Conservation (phyloP, 2,113 vertebrate species). For the Sinocyclocheilus anshuiensis region DNA sequence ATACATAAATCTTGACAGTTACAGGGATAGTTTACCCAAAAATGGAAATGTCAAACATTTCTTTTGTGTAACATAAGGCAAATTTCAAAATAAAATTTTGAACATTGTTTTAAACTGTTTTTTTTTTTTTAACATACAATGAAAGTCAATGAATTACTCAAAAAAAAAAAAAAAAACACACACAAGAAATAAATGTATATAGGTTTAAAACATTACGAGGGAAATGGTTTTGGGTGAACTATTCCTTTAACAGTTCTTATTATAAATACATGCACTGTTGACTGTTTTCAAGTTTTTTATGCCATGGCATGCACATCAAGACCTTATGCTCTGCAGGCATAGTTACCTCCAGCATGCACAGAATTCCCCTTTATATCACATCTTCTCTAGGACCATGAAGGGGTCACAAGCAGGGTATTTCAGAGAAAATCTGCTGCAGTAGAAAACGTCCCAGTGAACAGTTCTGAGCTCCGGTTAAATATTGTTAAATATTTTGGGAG, state of each 20-base stretch:
- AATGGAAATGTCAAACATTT: not conserved
- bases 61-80: too few species aligned
- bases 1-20: not conserved
- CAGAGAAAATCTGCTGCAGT: constrained; percentile 10
- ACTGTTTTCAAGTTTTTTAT: not conserved
- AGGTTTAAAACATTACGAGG: not conserved
- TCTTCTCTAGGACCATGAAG: constrained; percentile 26
- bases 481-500: constrained; percentile 23
- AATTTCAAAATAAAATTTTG: too few species aligned
- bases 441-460: not conserved
- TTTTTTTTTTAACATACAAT: too few species aligned
- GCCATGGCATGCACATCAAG: constrained; percentile 35
- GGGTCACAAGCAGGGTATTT: not conserved
- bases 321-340: constrained; percentile 13
- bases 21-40: not conserved
- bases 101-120: not conserved
- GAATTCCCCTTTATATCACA: constrained; percentile 14
- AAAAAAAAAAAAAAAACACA: too few species aligned
- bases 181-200: too few species aligned
- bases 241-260: not conserved
- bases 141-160: too few species aligned
- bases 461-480: constrained; percentile 6
- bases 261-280: constrained; percentile 31
- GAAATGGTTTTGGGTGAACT: not conserved
- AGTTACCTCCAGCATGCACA: constrained; percentile 51